A percentile compares a stretch with the other conserved stretches of the same genome.
Conservation (phyloP, 2,888 invertebrate species). For the Lordiphosa andalusiaca region DNA sequence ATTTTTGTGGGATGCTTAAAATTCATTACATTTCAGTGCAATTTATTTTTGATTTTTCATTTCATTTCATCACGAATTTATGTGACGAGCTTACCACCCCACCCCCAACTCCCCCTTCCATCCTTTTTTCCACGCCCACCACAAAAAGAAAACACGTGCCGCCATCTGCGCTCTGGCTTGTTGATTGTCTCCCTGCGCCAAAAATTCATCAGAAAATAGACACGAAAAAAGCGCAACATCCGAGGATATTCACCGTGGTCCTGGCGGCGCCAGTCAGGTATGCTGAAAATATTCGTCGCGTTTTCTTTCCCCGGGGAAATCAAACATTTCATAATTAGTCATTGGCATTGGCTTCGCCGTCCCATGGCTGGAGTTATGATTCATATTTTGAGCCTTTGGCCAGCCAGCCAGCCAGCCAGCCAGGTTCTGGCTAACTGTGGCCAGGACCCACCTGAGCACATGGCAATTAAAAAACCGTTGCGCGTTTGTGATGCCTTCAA, state of each 20-base stretch:
- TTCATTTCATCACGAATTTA: slow-evolving; percentile 62
- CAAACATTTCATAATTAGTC: slow-evolving; percentile 79
- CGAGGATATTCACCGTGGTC: slow-evolving; percentile 9
- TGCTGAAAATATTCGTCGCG: slow-evolving; percentile 62
- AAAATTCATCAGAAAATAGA: slow-evolving; percentile 34
- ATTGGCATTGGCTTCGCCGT: slow-evolving; percentile 62
- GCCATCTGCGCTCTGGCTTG: slow-evolving; percentile 44
- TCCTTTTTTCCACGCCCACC: not conserved
- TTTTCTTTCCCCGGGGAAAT: slow-evolving; percentile 73
- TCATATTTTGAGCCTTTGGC: slow-evolving; percentile 39
- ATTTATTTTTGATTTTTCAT: slow-evolving; percentile 73
- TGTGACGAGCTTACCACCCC: slow-evolving; percentile 34
- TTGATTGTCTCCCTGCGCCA: slow-evolving; percentile 54
- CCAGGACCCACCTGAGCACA: slow-evolving; percentile 47
- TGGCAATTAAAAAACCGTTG: slow-evolving; percentile 71
- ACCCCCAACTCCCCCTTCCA: too few relatives aligned
- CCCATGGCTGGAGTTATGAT: slow-evolving; percentile 57
- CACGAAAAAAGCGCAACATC: slow-evolving; percentile 34
- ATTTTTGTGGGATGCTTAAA: slow-evolving; percentile 64
- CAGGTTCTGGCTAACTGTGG: slow-evolving; percentile 8
- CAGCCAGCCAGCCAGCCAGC: slow-evolving; percentile 17
- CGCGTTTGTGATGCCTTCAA: slow-evolving; percentile 54
- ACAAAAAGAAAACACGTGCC: slow-evolving; percentile 27
- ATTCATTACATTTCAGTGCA: slow-evolving; percentile 72
- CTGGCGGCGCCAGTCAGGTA: slow-evolving; percentile 17